Conservation (phyloP, 1,140 invertebrate species). For the Dinoponera quadriceps region DNA sequence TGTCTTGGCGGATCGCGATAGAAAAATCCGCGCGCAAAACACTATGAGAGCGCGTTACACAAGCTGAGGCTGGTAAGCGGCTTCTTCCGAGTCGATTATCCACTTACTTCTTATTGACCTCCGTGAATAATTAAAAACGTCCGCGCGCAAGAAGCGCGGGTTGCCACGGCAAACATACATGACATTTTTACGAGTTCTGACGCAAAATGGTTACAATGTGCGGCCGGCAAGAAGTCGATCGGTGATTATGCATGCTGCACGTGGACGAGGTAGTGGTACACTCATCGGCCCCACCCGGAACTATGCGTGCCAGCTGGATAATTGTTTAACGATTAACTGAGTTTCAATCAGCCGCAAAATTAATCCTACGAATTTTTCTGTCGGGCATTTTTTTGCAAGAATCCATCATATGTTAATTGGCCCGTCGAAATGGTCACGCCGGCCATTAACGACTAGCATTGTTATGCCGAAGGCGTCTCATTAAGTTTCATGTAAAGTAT, state of each 20-base stretch:
- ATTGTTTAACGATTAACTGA: not conserved
- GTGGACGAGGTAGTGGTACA: too few species aligned
- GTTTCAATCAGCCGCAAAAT: not conserved
- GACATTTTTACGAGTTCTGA: not conserved
- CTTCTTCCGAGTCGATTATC: conserved; percentile 39
- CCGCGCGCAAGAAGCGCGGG: not conserved
- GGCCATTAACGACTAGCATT: too few species aligned
- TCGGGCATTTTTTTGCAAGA: too few species aligned
- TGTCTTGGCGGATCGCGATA: not conserved
- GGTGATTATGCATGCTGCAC: not conserved
- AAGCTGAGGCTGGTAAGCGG: conserved; percentile 24
- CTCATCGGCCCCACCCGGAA: not conserved
- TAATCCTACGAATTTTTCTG: too few species aligned
- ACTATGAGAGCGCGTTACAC: conserved; percentile 32
- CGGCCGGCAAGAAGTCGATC: not conserved
- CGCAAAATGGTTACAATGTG: conserved; percentile 32
- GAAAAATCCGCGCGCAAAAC: conserved; percentile 44
- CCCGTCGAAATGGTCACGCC: too few species aligned
- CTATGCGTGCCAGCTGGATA: too few species aligned
- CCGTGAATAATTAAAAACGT: conserved; percentile 30
- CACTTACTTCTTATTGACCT: conserved; percentile 41
- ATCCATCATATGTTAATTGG: too few species aligned
- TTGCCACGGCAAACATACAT: not conserved
- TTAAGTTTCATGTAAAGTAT: too few species aligned
- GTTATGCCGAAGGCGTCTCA: too few species aligned